These are phyloP conservation scores for Stylophora pistillata DNA, from an alignment of 64 coral and sea anemone species.

Conservation along the genomic window DNA sequence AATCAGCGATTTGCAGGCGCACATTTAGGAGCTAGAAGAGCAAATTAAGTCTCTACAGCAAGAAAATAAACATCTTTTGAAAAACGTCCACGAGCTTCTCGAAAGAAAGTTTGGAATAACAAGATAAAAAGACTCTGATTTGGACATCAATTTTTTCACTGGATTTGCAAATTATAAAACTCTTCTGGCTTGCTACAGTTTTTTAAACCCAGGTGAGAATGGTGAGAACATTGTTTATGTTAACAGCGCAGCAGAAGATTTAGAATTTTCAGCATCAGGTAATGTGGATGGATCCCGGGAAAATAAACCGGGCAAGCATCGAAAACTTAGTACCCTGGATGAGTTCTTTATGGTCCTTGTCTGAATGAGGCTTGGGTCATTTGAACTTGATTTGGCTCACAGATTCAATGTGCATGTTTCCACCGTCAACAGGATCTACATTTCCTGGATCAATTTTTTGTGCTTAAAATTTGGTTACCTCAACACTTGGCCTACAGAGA, in stretches of 20 bases:
- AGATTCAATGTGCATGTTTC: slow-evolving; percentile 28
- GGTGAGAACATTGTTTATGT: slow-evolving; percentile 45
- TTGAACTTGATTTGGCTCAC: slow-evolving; percentile 51
- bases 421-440: slow-evolving; percentile 25
- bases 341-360: slow-evolving; percentile 41
- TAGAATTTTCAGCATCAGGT: neutral
- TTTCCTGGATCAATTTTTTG: slow-evolving; percentile 40
- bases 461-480: slow-evolving; percentile 44
- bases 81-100: slow-evolving; percentile 34
- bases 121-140: slow-evolving; percentile 36
- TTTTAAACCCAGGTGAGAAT: slow-evolving; percentile 45
- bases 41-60: neutral
- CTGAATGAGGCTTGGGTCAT: slow-evolving; percentile 34
- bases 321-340: slow-evolving; percentile 33
- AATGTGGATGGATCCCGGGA: neutral
- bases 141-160: slow-evolving; percentile 52
- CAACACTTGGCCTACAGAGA: neutral
- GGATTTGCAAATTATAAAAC: slow-evolving; percentile 56
- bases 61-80: slow-evolving; percentile 49
- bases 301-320: slow-evolving; percentile 27
- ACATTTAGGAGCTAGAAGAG: no score
- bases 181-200: slow-evolving; percentile 20
- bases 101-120: slow-evolving; percentile 41
- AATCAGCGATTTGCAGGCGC: no score
- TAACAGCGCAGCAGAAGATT: neutral